Evolutionary conservation across 2,113 vertebrate species (phyloP).

Genomic region (Smithornis capensis): DNA sequence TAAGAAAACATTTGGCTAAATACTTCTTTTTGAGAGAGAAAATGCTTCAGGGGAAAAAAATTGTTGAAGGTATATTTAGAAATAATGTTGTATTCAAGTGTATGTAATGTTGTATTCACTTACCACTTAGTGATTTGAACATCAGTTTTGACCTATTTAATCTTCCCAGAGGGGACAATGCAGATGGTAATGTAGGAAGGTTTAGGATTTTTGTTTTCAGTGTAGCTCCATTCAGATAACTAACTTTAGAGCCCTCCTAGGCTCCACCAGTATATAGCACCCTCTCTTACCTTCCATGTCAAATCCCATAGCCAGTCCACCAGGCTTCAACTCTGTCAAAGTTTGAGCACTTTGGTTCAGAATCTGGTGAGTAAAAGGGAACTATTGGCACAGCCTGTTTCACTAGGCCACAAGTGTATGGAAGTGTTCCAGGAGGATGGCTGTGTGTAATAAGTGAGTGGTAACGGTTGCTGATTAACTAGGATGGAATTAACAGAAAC

Average conservation of each 20-base stretch:
- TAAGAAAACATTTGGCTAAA: not conserved
- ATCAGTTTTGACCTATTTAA: not conserved
- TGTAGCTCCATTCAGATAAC: not conserved
- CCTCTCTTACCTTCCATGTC: not conserved
- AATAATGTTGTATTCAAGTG: not conserved
- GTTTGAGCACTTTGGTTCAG: not conserved
- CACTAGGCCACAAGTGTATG: not conserved
- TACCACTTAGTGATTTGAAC: not conserved
- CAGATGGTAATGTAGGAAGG: not conserved
- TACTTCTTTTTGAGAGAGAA: not conserved
- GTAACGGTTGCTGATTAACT: constrained; percentile 25
- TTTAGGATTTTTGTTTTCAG: not conserved
- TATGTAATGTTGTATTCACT: not conserved
- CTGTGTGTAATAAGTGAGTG: not conserved
- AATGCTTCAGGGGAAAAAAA: not conserved
- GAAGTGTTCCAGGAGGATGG: constrained; percentile 2
- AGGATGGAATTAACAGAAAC: constrained; percentile 11
- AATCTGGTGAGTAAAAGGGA: not conserved
- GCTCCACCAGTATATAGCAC: not conserved
- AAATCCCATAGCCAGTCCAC: not conserved
- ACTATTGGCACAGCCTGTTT: not conserved
- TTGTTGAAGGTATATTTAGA: not conserved
- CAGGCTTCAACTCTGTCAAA: not conserved
- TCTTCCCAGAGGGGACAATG: not conserved
- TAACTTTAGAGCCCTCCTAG: not conserved